These are phyloP conservation scores for Protonemura montana DNA, from an alignment of 2,888 invertebrate genomes.

Conservation along the genomic window DNA sequence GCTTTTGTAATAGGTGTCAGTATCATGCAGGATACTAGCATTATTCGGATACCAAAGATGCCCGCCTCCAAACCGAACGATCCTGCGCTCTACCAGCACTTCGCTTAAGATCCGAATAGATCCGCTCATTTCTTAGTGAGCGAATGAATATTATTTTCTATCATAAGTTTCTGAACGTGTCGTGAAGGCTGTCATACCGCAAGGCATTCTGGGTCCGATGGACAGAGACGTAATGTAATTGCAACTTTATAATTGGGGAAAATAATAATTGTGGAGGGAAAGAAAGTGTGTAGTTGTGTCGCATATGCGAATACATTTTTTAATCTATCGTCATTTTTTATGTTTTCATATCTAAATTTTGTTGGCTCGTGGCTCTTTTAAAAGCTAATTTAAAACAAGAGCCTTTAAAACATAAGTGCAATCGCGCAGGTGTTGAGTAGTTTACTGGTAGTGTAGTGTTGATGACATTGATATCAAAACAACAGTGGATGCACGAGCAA, in stretches of 20 bases:
- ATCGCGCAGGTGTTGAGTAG: slow-evolving; percentile 58
- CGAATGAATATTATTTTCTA: slow-evolving; percentile 23
- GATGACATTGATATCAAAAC: slow-evolving; percentile 53
- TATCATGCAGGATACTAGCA: not conserved
- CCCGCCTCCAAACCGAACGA: not conserved
- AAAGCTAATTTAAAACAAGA: slow-evolving; percentile 38
- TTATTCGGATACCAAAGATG: not conserved
- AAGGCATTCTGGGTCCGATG: slow-evolving; percentile 66
- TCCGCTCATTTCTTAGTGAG: slow-evolving; percentile 10
- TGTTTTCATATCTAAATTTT: slow-evolving; percentile 16
- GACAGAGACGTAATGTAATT: slow-evolving; percentile 67
- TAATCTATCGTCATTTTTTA: slow-evolving; percentile 10
- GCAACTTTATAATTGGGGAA: slow-evolving; percentile 63
- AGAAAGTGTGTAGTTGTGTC: slow-evolving; percentile 53
- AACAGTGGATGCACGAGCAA: slow-evolving; percentile 43
- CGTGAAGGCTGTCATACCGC: slow-evolving; percentile 55
- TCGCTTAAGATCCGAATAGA: slow-evolving; percentile 12
- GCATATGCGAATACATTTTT: slow-evolving; percentile 39
- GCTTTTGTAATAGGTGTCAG: not conserved
- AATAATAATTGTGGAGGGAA: slow-evolving; percentile 54
- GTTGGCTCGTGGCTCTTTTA: slow-evolving; percentile 12
- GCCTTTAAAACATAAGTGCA: slow-evolving; percentile 48
- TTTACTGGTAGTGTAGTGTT: slow-evolving; percentile 54
- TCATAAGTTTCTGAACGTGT: slow-evolving; percentile 32
- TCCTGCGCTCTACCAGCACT: slow-evolving; percentile 5